A percentile compares a stretch with the other conserved stretches of the same genome.
These are phyloP conservation scores for Charina bottae DNA, from an alignment of 2,113 vertebrate genomes.

Conservation along the genomic window DNA sequence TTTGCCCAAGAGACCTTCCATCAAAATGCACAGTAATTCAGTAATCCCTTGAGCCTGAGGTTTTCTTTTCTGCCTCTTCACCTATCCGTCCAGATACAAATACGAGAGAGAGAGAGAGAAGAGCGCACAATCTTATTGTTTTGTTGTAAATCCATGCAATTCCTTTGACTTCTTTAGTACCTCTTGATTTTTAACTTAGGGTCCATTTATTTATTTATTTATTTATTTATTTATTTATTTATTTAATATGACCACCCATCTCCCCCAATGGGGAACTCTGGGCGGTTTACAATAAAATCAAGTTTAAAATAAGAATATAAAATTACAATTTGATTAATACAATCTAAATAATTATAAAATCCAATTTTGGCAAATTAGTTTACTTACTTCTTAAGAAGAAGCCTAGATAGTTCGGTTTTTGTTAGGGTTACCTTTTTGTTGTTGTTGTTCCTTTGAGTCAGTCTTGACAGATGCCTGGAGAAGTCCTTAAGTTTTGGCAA, in stretches of 20 bases:
- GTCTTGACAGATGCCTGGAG: background rate
- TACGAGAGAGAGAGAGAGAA: background rate
- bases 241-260: no score
- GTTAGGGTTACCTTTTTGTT: background rate
- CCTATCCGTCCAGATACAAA: background rate
- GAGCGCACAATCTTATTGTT: no score
- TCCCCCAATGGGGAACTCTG: no score
- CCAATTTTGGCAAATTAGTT: no score
- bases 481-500: background rate
- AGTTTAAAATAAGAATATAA: no score
- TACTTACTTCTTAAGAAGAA: background rate
- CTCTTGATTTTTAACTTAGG: background rate
- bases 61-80: no score
- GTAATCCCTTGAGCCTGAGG: background rate
- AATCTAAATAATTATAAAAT: no score
- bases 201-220: no score
- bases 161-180: background rate
- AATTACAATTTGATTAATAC: no score
- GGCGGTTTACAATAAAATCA: no score
- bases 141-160: background rate
- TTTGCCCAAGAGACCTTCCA: conserved; percentile 32
- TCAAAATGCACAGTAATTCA: background rate
- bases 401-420: background rate
- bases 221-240: no score
- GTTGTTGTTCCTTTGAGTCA: background rate